Percentiles rank a stretch among this genome's conserved stretches.
These are phyloP conservation scores for Oligia strigilis DNA, from an alignment of 2,888 invertebrate genomes.

Conservation along the genomic window DNA sequence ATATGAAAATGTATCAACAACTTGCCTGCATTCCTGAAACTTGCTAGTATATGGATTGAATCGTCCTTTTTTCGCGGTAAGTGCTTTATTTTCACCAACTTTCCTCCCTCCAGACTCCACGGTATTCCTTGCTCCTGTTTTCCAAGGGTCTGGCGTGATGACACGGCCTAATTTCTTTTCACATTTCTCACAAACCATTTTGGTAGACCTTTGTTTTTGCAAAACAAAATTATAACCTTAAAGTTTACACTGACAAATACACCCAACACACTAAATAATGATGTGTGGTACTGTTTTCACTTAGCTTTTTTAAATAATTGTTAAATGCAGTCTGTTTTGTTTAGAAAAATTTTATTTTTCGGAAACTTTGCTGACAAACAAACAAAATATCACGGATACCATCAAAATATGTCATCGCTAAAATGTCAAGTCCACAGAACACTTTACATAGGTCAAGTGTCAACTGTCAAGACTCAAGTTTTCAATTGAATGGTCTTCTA, in stretches of 20 bases:
- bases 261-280: neutral
- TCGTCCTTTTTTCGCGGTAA: conserved; percentile 95
- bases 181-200: conserved; percentile 97
- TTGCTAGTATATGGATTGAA: conserved; percentile 95
- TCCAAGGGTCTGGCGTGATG: conserved; percentile 99
- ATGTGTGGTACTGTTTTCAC: neutral
- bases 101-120: conserved; percentile 97
- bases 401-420: too few relatives aligned
- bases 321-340: neutral
- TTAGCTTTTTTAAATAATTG: neutral
- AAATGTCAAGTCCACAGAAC: too few relatives aligned
- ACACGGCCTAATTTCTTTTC: conserved; percentile 97
- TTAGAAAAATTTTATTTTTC: neutral
- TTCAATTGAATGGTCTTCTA: neutral
- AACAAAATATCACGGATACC: conserved; percentile 13
- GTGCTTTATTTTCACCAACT: conserved; percentile 98
- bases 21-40: conserved; percentile 93
- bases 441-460: too few relatives aligned
- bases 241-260: neutral
- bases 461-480: neutral
- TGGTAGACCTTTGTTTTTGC: conserved; percentile 24
- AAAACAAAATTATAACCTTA: conserved; percentile 47
- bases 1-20: too few relatives aligned
- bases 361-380: conserved; percentile 29
- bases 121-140: conserved; percentile 97